Percentiles rank a stretch among this genome's conserved stretches.
Conservation (phyloP, 1,140 invertebrate genomes). For the Drosophila melanica region DNA sequence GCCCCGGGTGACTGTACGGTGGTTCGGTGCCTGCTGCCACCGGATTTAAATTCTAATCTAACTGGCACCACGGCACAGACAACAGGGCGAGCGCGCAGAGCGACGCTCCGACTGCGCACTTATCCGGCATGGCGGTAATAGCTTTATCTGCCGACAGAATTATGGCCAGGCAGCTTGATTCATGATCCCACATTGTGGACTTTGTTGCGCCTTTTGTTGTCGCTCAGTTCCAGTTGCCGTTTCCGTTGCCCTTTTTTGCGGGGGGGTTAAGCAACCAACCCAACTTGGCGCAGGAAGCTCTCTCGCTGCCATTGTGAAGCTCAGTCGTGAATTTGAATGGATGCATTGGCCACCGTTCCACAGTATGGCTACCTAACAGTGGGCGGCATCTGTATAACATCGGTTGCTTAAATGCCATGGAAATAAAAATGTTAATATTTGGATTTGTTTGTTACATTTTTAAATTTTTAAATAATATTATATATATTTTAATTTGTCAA, state of each 20-base stretch:
- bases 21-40: constrained; percentile 37
- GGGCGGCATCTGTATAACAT: background rate
- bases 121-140: constrained; percentile 79
- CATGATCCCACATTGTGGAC: constrained; percentile 62
- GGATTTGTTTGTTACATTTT: too few species aligned
- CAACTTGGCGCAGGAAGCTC: constrained; percentile 45
- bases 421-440: too few species aligned
- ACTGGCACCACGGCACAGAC: constrained; percentile 43
- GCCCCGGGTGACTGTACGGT: constrained; percentile 15
- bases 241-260: constrained; percentile 21
- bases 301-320: constrained; percentile 42
- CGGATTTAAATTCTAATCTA: constrained; percentile 82
- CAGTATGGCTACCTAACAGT: constrained; percentile 12
- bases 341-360: constrained; percentile 38
- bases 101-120: constrained; percentile 58
- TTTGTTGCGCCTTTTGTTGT: constrained; percentile 50
- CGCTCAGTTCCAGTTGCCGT: constrained; percentile 5
- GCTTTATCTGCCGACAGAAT: constrained; percentile 81
- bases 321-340: constrained; percentile 56
- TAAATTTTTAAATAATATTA: too few species aligned
- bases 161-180: constrained; percentile 71
- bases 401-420: too few species aligned
- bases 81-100: background rate
- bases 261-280: constrained; percentile 4
- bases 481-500: too few species aligned